Percentiles rank a stretch among this genome's conserved stretches.
phyloP scores from a whole-genome alignment of 23 tunicate species.

The Trididemnum miniatum region DNA sequence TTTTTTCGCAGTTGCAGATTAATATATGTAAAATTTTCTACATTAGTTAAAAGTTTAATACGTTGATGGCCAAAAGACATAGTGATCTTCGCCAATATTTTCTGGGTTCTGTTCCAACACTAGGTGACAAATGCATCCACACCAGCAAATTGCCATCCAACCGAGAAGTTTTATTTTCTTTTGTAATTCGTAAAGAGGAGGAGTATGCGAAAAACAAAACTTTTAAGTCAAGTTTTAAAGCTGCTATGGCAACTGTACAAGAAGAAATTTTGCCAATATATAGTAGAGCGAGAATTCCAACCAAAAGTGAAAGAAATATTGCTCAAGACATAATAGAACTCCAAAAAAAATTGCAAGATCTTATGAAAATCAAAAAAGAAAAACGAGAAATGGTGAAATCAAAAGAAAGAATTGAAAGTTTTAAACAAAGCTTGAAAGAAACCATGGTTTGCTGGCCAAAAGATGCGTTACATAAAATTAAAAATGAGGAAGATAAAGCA shows the following conservation, averaged over 20 bases:
- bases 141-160: not conserved
- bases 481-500: not conserved
- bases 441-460: not conserved
- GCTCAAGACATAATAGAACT: not conserved
- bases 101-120: not conserved
- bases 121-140: not conserved
- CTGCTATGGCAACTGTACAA: not conserved
- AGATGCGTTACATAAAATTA: not conserved
- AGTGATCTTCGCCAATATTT: not conserved
- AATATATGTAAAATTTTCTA: too few relatives aligned
- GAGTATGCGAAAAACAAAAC: not conserved
- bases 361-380: not conserved
- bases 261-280: not conserved
- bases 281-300: not conserved
- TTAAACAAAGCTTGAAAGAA: not conserved
- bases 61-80: too few relatives aligned
- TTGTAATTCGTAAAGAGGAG: not conserved
- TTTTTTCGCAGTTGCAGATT: too few relatives aligned
- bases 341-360: not conserved
- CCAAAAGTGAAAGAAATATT: not conserved
- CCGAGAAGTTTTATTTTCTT: not conserved
- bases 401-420: not conserved
- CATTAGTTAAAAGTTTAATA: too few relatives aligned
- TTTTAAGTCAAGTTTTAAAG: not conserved
- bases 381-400: not conserved